Conservation (phyloP, 2,113 vertebrate species). For the Epinephelus lanceolatus region DNA sequence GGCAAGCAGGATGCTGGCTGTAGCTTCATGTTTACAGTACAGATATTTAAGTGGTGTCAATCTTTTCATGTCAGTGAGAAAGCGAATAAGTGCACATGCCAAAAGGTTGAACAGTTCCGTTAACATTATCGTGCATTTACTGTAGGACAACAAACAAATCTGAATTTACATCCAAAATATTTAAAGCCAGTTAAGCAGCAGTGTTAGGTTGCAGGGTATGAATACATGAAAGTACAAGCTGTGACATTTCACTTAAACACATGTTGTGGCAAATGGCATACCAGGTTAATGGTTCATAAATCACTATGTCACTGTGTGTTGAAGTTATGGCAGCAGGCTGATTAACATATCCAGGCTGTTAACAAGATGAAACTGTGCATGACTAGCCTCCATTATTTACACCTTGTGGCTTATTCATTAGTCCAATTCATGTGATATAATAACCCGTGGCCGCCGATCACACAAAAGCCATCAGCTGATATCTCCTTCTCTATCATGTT, state of each 20-base stretch:
- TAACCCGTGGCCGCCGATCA: slow-evolving; percentile 39
- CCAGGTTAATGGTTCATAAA: slow-evolving; percentile 17
- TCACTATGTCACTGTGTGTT: not conserved
- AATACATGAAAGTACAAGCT: not conserved
- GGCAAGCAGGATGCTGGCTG: too few species aligned
- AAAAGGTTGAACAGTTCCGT: too few species aligned
- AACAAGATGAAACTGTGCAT: slow-evolving; percentile 20
- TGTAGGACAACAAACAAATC: too few species aligned
- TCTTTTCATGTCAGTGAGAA: too few species aligned
- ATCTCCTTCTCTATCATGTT: slow-evolving; percentile 23
- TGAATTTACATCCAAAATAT: too few species aligned
- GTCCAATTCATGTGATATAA: slow-evolving; percentile 39
- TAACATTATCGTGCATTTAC: too few species aligned
- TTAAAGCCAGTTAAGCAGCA: too few species aligned
- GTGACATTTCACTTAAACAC: not conserved
- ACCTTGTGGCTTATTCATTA: slow-evolving; percentile 38
- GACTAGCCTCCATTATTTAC: slow-evolving; percentile 50
- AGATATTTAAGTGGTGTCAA: too few species aligned
- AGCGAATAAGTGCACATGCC: too few species aligned
- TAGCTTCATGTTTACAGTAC: too few species aligned
- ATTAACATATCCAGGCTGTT: slow-evolving; percentile 52
- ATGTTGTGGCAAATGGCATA: not conserved
- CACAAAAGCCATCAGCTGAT: slow-evolving; percentile 6
- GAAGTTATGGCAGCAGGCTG: slow-evolving; percentile 32
- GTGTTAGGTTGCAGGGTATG: too few species aligned